phyloP scores from a whole-genome alignment of 2,113 vertebrate genomes.

The Mixornis gularis region DNA sequence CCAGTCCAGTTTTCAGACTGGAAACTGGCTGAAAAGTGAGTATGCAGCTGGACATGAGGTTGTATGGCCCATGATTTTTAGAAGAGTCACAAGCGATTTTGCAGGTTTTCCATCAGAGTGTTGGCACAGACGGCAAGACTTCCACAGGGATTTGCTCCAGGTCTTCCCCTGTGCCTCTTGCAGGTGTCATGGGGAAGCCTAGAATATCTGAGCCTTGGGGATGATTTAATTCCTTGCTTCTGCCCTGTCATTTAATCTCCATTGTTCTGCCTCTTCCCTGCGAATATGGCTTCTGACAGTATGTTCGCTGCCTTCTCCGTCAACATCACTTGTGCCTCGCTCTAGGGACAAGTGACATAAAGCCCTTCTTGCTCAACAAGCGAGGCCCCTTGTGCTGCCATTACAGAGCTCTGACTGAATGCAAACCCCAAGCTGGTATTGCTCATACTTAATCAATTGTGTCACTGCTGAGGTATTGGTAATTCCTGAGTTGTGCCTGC shows the following conservation, averaged over 20 bases:
- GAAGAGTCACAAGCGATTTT: neutral
- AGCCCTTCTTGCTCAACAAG: slow-evolving; percentile 21
- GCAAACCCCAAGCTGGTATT: slow-evolving; percentile 31
- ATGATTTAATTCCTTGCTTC: slow-evolving; percentile 26
- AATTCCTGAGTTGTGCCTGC: slow-evolving; percentile 4
- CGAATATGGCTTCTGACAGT: slow-evolving; percentile 42
- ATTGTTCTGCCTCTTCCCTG: slow-evolving; percentile 9
- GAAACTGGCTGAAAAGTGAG: neutral
- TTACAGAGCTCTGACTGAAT: slow-evolving; percentile 10
- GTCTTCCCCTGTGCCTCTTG: neutral
- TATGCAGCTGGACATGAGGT: fast-evolving
- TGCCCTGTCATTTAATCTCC: slow-evolving; percentile 12
- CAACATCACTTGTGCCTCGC: slow-evolving; percentile 20
- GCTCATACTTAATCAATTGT: slow-evolving; percentile 36
- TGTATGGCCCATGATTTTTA: neutral
- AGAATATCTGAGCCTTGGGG: neutral
- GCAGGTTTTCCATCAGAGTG: neutral
- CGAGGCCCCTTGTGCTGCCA: neutral
- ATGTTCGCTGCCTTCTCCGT: neutral
- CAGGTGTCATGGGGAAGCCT: neutral
- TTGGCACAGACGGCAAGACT: neutral
- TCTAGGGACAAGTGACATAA: slow-evolving; percentile 36
- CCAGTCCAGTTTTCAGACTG: neutral
- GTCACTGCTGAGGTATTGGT: neutral
- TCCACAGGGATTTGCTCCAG: neutral